Evolutionary conservation across 2,113 vertebrate species (phyloP), one percentile per base, ranked within the genome.

Genomic region (Calyptomena viridis): DNA sequence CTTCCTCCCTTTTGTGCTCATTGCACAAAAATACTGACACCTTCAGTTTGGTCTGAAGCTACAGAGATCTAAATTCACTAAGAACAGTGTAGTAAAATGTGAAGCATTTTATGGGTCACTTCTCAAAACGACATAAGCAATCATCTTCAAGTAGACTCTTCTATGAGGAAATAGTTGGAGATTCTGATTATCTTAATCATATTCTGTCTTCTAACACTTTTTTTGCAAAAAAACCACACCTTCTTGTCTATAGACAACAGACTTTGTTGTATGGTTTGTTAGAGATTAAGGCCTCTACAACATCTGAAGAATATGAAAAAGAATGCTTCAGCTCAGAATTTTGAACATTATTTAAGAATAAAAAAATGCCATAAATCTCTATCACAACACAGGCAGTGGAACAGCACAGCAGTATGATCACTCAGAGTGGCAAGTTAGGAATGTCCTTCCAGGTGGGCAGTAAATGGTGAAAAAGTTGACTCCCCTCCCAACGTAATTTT

Each of bases 181-280:
- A 80, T 66, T 46, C 58, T 55, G 31, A 50, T 30, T 58, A 33
- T 53, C 53, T 60, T 79, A 44, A 60, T 11, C 35, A 25, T 59
- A 62, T 21, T 55, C 24, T 52, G 75, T 60, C 37, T 82, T 69
- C 1, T 9, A 60, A 69, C 4, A 31, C 27, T 37, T 93, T 35
- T 9, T 72, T 76, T 31, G 66, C 14, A 23, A 39, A 66, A 66
- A 62, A 4, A 0, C 0, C 9, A 4, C 64, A 55, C 30, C 14
- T 52, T 60, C 15, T 55, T 58, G 33, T n/a, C 44, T 66, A 24
- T 14, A 49, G 12, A 31, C 68, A 87, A 40, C 8, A 56, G 60
- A 55, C 23, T 78, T 87, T 3, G 16, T 35, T 42, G 16, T 27
- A 40, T 9, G 27, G 68, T 71, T 78, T 52, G 16, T 28, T 84